Evolutionary conservation across 2,888 invertebrate genomes (phyloP), one percentile per base, ranked within the genome.

Genomic region (Gandaritis pyraliata): DNA sequence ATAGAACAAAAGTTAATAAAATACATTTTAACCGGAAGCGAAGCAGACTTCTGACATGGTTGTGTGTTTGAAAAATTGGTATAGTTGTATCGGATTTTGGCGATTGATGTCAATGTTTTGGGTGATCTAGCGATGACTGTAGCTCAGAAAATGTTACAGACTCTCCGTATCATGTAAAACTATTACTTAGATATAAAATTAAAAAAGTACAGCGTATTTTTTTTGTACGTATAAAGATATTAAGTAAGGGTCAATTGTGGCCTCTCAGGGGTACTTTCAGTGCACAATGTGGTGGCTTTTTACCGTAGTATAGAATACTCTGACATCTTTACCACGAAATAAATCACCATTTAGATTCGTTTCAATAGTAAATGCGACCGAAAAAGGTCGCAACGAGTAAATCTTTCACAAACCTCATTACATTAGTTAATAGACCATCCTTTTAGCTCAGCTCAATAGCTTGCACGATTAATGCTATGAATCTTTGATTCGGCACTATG

Each of bases 401-500:
- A 57, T 62, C 57, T 62, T 49, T 52, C 47, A 41, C 50, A 50
- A 58, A 63, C 50, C 54, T 63, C 63, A 58, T 63, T 58, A 55
- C 58, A 58, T 58, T 48, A 58, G 58, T 59, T 63, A 63, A 63
- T 58, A 59, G 58, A 51, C 58, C 51, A 63, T 55, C 63, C 58
- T 63, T 59, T 63, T 58, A 59, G 58, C 63, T 63, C 51, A 50
- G 43, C 58, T 55, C 58, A 52, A 58, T 58, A 63, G 63, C 58
- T 51, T 58, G 45, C 58, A 38, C 58, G 58, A 63, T 63, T 63
- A 63, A 63, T 58, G 51, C 63, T 30, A 58, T 63, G 63, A 63
- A 63, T 63, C 58, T 63, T 63, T 63, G 63, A 63, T 63, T 63
- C 58, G 58, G 55, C 53, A 55, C 58, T 58, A 61, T 51, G 60